Percentiles rank a stretch among this genome's conserved stretches.
These are phyloP conservation scores for Dromaius novaehollandiae DNA, from an alignment of 2,113 vertebrate species.

Conservation along the genomic window DNA sequence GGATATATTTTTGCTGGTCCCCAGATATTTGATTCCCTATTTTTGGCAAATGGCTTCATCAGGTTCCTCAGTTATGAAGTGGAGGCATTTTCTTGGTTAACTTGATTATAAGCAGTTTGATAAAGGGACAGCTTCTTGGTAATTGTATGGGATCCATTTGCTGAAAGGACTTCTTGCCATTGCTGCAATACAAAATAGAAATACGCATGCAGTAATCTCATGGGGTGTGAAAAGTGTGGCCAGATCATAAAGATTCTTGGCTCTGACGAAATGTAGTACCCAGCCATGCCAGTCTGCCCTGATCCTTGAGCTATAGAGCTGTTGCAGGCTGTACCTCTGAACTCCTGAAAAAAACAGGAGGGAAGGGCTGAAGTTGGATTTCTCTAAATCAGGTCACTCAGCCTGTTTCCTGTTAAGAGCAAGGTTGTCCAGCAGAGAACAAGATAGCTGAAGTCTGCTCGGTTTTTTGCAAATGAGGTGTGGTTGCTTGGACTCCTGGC, in stretches of 20 bases:
- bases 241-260: neutral
- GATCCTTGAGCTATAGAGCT: neutral
- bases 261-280: neutral
- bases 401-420: neutral
- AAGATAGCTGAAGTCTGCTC: accelerated
- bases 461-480: neutral
- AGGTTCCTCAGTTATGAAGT: neutral
- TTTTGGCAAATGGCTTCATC: neutral
- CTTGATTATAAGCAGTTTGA: neutral
- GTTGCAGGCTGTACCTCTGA: neutral
- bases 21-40: neutral
- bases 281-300: neutral
- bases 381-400: neutral
- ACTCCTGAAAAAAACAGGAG: neutral
- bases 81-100: neutral
- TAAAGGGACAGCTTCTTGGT: neutral
- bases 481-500: neutral
- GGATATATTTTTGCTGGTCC: neutral
- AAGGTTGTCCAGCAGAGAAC: neutral
- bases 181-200: neutral
- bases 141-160: neutral
- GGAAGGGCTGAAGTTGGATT: neutral
- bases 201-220: neutral
- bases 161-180: neutral
- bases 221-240: neutral